Conservation (phyloP, 2,113 vertebrate genomes). For the Pachypanchax playfairii region DNA sequence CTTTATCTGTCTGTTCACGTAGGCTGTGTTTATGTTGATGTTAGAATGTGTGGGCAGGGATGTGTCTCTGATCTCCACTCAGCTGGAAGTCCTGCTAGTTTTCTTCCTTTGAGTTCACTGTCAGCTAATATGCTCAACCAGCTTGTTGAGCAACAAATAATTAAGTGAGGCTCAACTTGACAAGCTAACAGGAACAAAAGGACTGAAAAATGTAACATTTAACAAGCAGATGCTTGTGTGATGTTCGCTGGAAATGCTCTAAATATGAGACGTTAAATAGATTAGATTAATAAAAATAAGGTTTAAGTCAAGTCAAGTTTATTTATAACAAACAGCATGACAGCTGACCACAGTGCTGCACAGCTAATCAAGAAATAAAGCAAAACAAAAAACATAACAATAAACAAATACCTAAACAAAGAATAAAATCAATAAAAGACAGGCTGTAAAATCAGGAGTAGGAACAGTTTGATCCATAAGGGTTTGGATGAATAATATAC, state of each 20-base stretch:
- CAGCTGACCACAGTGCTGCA: too few relatives aligned
- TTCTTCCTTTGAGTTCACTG: slow-evolving; percentile 22
- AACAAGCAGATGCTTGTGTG: background rate
- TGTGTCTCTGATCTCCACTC: slow-evolving; percentile 14
- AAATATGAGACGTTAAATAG: too few relatives aligned
- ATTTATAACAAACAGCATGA: too few relatives aligned
- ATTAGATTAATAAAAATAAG: too few relatives aligned
- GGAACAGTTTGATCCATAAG: too few relatives aligned
- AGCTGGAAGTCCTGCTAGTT: slow-evolving; percentile 26
- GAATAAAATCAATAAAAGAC: too few relatives aligned
- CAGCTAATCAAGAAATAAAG: too few relatives aligned
- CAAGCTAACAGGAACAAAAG: slow-evolving; percentile 5
- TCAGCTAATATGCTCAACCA: slow-evolving; percentile 36
- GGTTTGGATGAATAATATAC: too few relatives aligned
- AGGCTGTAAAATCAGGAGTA: too few relatives aligned
- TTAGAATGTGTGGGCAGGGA: slow-evolving; percentile 15
- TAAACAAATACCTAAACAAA: too few relatives aligned
- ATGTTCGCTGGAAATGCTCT: slow-evolving; percentile 2
- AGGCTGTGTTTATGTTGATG: slow-evolving; percentile 24
- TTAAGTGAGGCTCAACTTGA: slow-evolving; percentile 44
- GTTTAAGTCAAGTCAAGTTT: too few relatives aligned
- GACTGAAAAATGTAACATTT: slow-evolving; percentile 5
- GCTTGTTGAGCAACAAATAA: slow-evolving; percentile 46
- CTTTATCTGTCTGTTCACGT: slow-evolving; percentile 27
- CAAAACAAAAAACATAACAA: too few relatives aligned